Evolutionary conservation across 2,797 vertebrate species (phyloP).

Genomic region (Anniella stebbinsi): DNA sequence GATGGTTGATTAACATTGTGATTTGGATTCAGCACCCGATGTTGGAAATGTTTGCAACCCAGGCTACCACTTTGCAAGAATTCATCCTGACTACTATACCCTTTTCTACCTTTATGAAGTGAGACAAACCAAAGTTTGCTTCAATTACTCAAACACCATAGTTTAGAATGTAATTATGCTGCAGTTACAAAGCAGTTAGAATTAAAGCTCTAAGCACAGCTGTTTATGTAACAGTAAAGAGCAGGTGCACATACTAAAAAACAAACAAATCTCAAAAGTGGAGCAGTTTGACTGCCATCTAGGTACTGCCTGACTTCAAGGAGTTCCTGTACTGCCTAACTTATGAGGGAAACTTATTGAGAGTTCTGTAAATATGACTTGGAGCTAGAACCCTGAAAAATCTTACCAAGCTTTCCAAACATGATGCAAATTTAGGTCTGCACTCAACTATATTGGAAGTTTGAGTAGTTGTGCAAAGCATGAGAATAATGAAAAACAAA

Average conservation of each 20-base stretch:
- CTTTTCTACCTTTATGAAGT: not conserved
- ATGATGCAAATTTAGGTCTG: not conserved
- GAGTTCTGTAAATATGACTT: not conserved
- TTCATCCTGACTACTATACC: not conserved
- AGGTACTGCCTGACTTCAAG: not conserved
- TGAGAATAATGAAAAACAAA: not conserved
- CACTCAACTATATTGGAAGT: not conserved
- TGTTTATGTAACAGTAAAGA: not conserved
- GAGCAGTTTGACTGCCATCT: not conserved
- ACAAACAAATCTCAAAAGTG: not conserved
- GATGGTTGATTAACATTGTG: not conserved
- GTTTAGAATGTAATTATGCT: not conserved
- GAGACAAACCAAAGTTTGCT: not conserved
- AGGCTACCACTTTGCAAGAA: not conserved
- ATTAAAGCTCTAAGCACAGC: not conserved
- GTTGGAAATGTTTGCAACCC: too few relatives aligned
- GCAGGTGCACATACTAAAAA: not conserved
- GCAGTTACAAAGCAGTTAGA: not conserved
- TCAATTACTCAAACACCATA: not conserved
- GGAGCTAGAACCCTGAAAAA: not conserved
- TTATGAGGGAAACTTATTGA: not conserved
- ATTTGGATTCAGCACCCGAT: not conserved
- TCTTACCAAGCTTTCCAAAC: not conserved
- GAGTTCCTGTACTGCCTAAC: not conserved
- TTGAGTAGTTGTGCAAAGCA: not conserved